Conservation (phyloP, 2,797 vertebrate species). For the Enteromius thamalakanensis region DNA sequence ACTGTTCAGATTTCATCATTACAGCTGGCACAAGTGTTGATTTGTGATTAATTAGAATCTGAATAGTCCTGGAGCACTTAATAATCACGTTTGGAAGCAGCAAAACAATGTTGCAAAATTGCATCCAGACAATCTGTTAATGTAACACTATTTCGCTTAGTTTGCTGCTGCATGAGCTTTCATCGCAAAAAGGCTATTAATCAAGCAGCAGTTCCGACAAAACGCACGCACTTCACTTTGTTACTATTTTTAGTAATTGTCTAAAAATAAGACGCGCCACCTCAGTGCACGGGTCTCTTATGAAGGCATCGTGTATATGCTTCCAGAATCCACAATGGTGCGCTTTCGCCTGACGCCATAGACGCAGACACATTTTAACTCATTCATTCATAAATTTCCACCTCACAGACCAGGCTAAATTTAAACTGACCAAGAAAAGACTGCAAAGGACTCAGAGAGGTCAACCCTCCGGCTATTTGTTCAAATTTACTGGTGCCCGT, state of each 20-base stretch:
- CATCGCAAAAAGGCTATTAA: background rate
- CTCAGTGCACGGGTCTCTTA: slow-evolving; percentile 46
- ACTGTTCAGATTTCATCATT: background rate
- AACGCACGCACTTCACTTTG: slow-evolving; percentile 50
- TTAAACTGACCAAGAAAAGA: slow-evolving; percentile 23
- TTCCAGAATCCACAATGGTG: slow-evolving; percentile 51
- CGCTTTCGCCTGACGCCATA: slow-evolving; percentile 43
- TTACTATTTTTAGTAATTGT: slow-evolving; percentile 61
- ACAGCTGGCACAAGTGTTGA: background rate
- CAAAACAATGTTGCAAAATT: slow-evolving; percentile 14
- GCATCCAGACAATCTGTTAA: slow-evolving; percentile 27
- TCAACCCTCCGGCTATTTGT: slow-evolving; percentile 13
- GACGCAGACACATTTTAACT: slow-evolving; percentile 69
- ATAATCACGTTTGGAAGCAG: slow-evolving; percentile 23
- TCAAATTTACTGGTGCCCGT: background rate
- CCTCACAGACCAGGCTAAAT: slow-evolving; percentile 20
- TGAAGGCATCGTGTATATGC: slow-evolving; percentile 51
- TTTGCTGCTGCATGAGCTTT: slow-evolving; percentile 19
- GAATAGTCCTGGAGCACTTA: background rate
- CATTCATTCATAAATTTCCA: slow-evolving; percentile 61
- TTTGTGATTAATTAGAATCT: background rate
- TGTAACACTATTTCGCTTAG: slow-evolving; percentile 29
- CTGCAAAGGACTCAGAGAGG: slow-evolving; percentile 45
- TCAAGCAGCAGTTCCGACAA: slow-evolving; percentile 27
- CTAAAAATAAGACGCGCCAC: slow-evolving; percentile 63